Base-by-base conservation (phyloP, 2,113 vertebrate species). In the Gasterosteus aculeatus region DNA sequence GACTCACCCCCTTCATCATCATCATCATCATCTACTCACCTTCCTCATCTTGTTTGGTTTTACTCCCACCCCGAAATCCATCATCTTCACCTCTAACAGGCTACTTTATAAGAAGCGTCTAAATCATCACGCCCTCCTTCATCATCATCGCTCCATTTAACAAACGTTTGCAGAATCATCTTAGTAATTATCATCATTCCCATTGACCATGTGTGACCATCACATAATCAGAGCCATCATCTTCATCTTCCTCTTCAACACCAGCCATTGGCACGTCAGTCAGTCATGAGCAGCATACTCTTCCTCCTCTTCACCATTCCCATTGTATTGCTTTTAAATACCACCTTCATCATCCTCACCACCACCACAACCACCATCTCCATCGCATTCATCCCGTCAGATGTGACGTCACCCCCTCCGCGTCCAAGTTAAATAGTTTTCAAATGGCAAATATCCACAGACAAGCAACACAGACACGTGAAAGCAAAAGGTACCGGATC, bases 401-500 rank as follows among this genome's bases (percentile, higher is more conserved):
- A 12, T 56, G 61, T 26, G 3, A 19, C 2, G 4, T 14, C 41
- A 26, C 9, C 47, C 11, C 38, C 72, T 33, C 11, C 19, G 12
- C 7, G 10, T 58, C 35, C 15, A 69, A 76, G 16, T 75, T 61
- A 5, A 26, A 39, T 7, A 80, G 54, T 22, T 67, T 38, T 38
- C 35, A 38, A 38, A 38, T 38, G n/a, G n/a, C n/a, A n/a, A n/a
- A n/a, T 5, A 38, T 4, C 6, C 35, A 38, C 35, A 38, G 5
- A 26, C 22, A 26, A 7, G 6, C 35, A 38, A 38, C 35, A 38
- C 35, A 38, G 35, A 38, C 35, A 7, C 35, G 35, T 5, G 1
- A 38, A 38, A 38, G 7, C 35, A 38, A 38, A 38, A 4, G 35
- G 35, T 5, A 7, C 5, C 5, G 35, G 35, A 7, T 38, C 35